These are phyloP conservation scores for Bambusicola thoracicus DNA, from an alignment of 2,113 vertebrate species.

Conservation along the genomic window DNA sequence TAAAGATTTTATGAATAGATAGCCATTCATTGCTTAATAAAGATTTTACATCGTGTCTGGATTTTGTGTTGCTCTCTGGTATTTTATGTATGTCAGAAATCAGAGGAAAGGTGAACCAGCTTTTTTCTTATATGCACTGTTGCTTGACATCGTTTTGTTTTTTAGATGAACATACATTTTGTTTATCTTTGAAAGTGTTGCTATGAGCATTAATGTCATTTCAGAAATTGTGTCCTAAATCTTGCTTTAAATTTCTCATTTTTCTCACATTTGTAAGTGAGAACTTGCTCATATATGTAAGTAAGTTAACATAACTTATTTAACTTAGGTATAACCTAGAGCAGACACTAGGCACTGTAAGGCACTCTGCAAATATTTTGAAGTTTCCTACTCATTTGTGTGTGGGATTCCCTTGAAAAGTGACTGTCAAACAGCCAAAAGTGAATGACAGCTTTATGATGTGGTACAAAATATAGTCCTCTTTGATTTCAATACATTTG, in stretches of 20 bases:
- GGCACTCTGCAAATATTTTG: not conserved
- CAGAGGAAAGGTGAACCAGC: not conserved
- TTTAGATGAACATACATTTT: not conserved
- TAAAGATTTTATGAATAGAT: not conserved
- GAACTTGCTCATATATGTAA: not conserved
- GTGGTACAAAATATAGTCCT: not conserved
- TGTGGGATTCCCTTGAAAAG: not conserved
- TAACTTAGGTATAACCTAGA: not conserved
- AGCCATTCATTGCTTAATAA: not conserved
- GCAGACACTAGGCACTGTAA: not conserved
- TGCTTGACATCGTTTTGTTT: not conserved
- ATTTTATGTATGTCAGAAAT: not conserved
- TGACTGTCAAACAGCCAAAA: not conserved
- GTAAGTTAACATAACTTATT: not conserved
- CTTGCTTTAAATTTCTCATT: not conserved
- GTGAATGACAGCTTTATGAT: not conserved
- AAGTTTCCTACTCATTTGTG: not conserved
- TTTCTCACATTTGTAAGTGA: not conserved
- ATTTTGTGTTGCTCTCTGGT: not conserved
- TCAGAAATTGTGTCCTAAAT: not conserved
- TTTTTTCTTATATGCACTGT: not conserved
- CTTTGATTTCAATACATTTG: not conserved
- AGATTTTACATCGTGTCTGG: not conserved
- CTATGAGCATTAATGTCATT: not conserved
- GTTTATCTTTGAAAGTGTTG: not conserved